Percentiles rank a stretch among this genome's conserved stretches.
Evolutionary conservation across 2,888 invertebrate genomes (phyloP).

Genomic region (Malthinus seriepunctatus): DNA sequence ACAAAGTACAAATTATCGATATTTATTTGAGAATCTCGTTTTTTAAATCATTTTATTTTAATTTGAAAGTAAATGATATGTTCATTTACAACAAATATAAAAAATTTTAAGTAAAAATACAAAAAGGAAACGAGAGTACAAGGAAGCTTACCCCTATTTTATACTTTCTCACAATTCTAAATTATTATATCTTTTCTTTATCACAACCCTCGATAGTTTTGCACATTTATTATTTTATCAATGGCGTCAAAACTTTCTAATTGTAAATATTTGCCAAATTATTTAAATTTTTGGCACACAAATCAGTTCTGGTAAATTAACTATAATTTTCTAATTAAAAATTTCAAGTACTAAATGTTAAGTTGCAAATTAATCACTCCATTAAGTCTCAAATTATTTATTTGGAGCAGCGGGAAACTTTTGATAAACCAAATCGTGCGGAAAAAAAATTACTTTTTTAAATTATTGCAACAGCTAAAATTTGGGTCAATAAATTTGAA

Average conservation of each 20-base stretch:
- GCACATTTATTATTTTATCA: constrained; percentile 14
- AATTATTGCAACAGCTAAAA: too few species aligned
- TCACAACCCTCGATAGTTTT: constrained; percentile 24
- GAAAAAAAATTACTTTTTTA: too few species aligned
- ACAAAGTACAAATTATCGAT: constrained; percentile 6
- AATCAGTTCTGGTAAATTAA: constrained; percentile 1
- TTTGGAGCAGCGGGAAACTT: too few species aligned
- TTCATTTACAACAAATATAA: not conserved
- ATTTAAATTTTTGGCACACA: not conserved
- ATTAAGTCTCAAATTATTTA: too few species aligned
- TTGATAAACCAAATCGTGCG: too few species aligned
- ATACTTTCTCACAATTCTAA: constrained; percentile 20
- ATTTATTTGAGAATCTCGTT: constrained; percentile 8
- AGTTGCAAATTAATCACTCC: too few species aligned
- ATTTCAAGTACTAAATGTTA: too few species aligned
- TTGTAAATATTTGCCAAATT: not conserved
- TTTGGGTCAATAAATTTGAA: too few species aligned
- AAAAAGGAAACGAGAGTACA: constrained; percentile 6
- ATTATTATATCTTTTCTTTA: constrained; percentile 13
- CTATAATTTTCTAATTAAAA: too few species aligned
- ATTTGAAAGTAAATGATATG: constrained; percentile 6
- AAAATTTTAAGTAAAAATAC: not conserved
- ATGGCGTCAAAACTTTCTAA: not conserved
- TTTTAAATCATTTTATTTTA: not conserved
- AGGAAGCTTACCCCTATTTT: constrained; percentile 14